phyloP scores from a whole-genome alignment of 2,888 invertebrate genomes.

The Lydus trimaculatus region DNA sequence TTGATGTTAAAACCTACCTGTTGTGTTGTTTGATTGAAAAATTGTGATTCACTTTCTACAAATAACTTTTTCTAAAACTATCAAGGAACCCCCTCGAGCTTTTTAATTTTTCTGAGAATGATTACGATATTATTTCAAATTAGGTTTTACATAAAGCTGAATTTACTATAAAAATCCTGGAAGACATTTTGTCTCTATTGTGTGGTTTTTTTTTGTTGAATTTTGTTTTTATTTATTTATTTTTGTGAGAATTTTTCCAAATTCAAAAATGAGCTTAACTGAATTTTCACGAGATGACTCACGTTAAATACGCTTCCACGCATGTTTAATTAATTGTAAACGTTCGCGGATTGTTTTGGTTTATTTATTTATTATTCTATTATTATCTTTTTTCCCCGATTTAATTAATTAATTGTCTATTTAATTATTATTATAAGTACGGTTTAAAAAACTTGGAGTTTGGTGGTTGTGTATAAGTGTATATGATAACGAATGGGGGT shows the following conservation, averaged over 20 bases:
- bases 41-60: conserved; percentile 11
- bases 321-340: not conserved
- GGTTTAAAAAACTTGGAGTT: not conserved
- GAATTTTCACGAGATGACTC: conserved; percentile 2
- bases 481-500: conserved; percentile 15
- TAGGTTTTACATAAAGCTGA: not conserved
- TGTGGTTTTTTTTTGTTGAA: not conserved
- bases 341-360: not conserved
- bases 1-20: conserved; percentile 1
- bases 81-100: conserved; percentile 4
- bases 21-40: conserved; percentile 1
- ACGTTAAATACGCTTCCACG: not conserved
- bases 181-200: not conserved
- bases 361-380: not conserved
- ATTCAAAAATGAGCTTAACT: not conserved
- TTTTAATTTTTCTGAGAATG: conserved; percentile 3
- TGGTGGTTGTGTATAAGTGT: not conserved
- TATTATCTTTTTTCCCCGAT: not conserved
- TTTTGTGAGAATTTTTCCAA: not conserved
- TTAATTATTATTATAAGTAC: not conserved
- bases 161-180: not conserved
- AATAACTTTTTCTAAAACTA: not conserved
- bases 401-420: not conserved
- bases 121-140: conserved; percentile 2
- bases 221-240: not conserved